Percentiles rank a stretch among this genome's conserved stretches.
Conservation (phyloP, 2,113 vertebrate species). For the Burhinus bistriatus region DNA sequence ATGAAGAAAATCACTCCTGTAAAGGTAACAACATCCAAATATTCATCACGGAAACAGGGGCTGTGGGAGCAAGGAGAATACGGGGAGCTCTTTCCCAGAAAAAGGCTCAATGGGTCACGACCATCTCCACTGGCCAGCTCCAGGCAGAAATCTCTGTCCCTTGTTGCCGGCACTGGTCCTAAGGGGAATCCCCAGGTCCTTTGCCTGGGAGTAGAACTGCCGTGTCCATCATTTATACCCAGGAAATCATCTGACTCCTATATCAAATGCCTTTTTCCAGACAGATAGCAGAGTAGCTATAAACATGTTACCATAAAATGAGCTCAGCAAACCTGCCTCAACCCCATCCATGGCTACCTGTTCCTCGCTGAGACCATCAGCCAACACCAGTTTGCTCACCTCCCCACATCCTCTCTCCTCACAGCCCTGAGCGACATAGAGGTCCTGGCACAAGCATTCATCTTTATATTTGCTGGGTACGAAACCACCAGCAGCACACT, state of each 20-base stretch:
- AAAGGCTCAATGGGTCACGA: not conserved
- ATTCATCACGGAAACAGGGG: accelerated
- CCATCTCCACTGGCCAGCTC: not conserved
- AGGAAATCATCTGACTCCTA: not conserved
- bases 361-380: not conserved
- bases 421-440: slow-evolving; percentile 76
- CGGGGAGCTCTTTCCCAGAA: not conserved
- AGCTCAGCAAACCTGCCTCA: not conserved
- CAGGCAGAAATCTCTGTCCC: not conserved
- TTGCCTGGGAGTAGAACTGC: not conserved
- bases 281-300: not conserved
- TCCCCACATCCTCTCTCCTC: not conserved
- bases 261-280: not conserved
- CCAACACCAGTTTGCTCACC: not conserved
- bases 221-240: not conserved
- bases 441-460: slow-evolving; percentile 78
- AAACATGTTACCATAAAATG: not conserved
- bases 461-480: slow-evolving; percentile 82
- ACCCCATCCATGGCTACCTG: not conserved
- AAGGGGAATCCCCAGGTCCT: not conserved
- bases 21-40: slow-evolving; percentile 65
- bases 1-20: not conserved
- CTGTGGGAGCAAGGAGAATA: not conserved
- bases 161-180: not conserved
- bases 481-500: slow-evolving; percentile 78